Evolutionary conservation across 2,113 vertebrate genomes (phyloP).

Genomic region (Perca fluviatilis): DNA sequence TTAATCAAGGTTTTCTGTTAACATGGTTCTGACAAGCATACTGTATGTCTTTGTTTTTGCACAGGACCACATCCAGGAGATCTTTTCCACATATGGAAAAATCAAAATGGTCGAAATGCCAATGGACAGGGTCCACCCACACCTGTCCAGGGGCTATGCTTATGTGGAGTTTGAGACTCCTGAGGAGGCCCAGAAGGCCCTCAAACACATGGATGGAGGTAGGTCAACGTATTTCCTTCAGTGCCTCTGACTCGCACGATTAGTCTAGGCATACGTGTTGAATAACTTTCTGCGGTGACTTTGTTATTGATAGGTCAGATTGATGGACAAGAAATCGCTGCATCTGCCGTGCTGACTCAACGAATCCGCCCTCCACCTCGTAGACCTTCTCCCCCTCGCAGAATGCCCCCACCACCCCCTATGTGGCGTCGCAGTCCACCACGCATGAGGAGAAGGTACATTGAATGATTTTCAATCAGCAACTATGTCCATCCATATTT

Average conservation of each 20-base stretch:
- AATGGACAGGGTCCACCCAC: constrained; percentile 90
- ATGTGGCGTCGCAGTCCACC: constrained; percentile 98
- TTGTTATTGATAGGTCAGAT: constrained; percentile 89
- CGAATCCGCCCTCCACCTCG: constrained; percentile 88
- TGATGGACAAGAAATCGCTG: constrained; percentile 97
- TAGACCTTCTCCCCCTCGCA: constrained; percentile 90
- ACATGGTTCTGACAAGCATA: not conserved
- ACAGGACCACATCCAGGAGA: constrained; percentile 98
- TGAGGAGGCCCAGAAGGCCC: constrained; percentile 95
- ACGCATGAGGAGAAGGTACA: constrained; percentile 95
- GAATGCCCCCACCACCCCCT: constrained; percentile 95
- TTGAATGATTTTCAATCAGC: not conserved
- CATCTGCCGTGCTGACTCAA: constrained; percentile 92
- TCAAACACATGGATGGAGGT: constrained; percentile 99
- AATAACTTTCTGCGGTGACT: not conserved
- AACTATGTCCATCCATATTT: not conserved
- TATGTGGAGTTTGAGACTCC: constrained; percentile 98
- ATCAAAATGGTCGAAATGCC: constrained; percentile 98
- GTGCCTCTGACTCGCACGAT: not conserved
- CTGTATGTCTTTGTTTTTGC: not conserved
- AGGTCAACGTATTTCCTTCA: not conserved
- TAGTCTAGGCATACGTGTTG: not conserved
- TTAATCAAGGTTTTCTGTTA: not conserved
- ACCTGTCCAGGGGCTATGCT: constrained; percentile 93
- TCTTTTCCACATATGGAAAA: constrained; percentile 96